These are phyloP conservation scores for Dimorphilus gyrociliatus DNA, from an alignment of 2,888 invertebrate genomes.

Conservation along the genomic window DNA sequence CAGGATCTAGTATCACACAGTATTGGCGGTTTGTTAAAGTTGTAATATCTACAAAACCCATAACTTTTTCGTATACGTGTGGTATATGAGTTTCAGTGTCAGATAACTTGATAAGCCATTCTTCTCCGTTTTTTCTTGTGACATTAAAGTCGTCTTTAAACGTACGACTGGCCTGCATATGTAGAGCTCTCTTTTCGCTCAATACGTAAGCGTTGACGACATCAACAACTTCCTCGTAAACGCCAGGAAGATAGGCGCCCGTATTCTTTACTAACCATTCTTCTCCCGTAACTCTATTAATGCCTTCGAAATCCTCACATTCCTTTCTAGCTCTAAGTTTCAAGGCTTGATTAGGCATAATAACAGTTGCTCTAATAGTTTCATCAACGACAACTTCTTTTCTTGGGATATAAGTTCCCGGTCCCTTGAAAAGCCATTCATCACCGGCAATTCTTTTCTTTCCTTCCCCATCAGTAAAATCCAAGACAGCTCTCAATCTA, in stretches of 20 bases:
- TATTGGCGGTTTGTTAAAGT: constrained; percentile 41
- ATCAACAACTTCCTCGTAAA: constrained; percentile 41
- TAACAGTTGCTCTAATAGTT: constrained; percentile 36
- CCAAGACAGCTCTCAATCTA: constrained; percentile 35
- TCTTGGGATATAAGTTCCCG: constrained; percentile 28
- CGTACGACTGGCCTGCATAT: constrained; percentile 36
- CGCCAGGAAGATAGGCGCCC: constrained; percentile 42
- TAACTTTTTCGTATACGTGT: constrained; percentile 41
- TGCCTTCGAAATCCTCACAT: too few species aligned
- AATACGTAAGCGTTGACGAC: constrained; percentile 40
- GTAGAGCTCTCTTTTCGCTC: constrained; percentile 42
- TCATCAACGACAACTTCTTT: constrained; percentile 40
- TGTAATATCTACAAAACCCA: constrained; percentile 38
- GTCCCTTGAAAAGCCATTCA: constrained; percentile 41
- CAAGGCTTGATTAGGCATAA: constrained; percentile 40
- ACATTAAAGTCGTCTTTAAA: constrained; percentile 39
- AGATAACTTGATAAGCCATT: constrained; percentile 40
- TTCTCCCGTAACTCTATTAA: constrained; percentile 30
- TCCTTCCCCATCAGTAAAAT: constrained; percentile 33
- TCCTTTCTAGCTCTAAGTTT: constrained; percentile 38
- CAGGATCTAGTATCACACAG: constrained; percentile 40
- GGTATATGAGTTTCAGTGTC: constrained; percentile 42
- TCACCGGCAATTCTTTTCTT: constrained; percentile 39
- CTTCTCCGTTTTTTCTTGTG: constrained; percentile 40
- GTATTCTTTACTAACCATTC: constrained; percentile 41